Evolutionary conservation across 2,888 invertebrate species (phyloP).

Genomic region (Craniophora ligustri): DNA sequence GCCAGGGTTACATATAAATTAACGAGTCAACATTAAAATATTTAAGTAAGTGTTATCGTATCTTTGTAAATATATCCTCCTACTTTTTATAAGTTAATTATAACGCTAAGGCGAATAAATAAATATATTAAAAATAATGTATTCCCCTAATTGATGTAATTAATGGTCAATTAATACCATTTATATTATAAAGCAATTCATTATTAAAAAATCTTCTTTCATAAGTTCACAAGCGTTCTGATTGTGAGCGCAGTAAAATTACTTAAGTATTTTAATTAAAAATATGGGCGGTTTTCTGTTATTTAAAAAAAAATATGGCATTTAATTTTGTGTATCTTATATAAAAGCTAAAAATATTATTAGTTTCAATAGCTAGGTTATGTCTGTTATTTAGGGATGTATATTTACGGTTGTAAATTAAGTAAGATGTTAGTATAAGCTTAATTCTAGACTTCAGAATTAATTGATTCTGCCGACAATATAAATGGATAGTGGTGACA

Average conservation of each 20-base stretch:
- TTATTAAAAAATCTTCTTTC: not conserved
- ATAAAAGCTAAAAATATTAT: not conserved
- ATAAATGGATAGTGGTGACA: not conserved
- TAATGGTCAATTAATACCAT: not conserved
- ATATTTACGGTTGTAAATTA: too few species aligned
- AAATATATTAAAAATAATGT: not conserved
- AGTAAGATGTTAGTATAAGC: not conserved
- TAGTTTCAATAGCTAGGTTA: not conserved
- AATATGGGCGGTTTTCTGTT: slow-evolving; percentile 3
- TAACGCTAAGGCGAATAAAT: not conserved
- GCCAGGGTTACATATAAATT: slow-evolving; percentile 5
- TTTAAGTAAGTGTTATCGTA: not conserved
- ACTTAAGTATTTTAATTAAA: slow-evolving; percentile 11
- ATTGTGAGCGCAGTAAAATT: not conserved
- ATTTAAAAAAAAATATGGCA: not conserved
- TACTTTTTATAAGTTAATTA: not conserved
- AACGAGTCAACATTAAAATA: not conserved
- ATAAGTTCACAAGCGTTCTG: not conserved
- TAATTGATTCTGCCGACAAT: not conserved
- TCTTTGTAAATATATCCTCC: slow-evolving; percentile 5
- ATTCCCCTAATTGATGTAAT: not conserved
- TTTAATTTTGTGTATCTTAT: slow-evolving; percentile 5
- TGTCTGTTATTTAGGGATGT: too few species aligned
- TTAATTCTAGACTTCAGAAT: not conserved
- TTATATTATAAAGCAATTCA: not conserved